Conservation (phyloP, 1,140 invertebrate species). For the Leptinotarsa undecemlineata region DNA sequence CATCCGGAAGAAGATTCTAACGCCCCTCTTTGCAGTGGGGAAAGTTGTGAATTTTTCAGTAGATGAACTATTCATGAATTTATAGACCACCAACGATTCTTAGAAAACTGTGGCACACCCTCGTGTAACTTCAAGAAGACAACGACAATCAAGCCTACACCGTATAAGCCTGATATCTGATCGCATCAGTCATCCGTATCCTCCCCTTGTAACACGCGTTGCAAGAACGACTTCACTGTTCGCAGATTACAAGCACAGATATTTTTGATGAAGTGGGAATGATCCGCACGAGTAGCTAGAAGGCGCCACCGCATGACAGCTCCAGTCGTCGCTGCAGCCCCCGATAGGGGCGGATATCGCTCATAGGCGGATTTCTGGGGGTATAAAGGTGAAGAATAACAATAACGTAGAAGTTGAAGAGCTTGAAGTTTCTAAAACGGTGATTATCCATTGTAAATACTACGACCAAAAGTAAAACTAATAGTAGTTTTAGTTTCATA, state of each 20-base stretch:
- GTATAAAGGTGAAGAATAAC: background rate
- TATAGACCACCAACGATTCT: no score
- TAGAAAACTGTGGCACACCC: no score
- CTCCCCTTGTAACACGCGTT: background rate
- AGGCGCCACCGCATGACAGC: conserved; percentile 38
- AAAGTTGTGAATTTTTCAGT: no score
- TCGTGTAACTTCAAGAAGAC: background rate
- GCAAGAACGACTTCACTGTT: background rate
- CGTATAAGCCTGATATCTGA: background rate
- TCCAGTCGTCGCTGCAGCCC: conserved; percentile 4
- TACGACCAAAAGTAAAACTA: no score
- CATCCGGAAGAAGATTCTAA: no score
- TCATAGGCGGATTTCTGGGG: background rate
- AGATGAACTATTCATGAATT: no score
- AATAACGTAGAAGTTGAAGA: no score
- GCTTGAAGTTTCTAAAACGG: no score
- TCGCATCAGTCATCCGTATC: background rate
- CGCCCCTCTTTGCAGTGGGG: no score
- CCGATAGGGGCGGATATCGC: background rate
- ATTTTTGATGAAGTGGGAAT: conserved; percentile 39
- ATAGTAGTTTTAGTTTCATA: no score
- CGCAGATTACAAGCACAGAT: conserved; percentile 33
- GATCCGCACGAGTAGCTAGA: conserved; percentile 36
- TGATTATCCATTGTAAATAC: no score
- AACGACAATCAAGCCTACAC: background rate